A percentile compares a stretch with the other conserved stretches of the same genome.
phyloP scores from a whole-genome alignment of 1,140 invertebrate genomes.

The Heterodera carotae region DNA sequence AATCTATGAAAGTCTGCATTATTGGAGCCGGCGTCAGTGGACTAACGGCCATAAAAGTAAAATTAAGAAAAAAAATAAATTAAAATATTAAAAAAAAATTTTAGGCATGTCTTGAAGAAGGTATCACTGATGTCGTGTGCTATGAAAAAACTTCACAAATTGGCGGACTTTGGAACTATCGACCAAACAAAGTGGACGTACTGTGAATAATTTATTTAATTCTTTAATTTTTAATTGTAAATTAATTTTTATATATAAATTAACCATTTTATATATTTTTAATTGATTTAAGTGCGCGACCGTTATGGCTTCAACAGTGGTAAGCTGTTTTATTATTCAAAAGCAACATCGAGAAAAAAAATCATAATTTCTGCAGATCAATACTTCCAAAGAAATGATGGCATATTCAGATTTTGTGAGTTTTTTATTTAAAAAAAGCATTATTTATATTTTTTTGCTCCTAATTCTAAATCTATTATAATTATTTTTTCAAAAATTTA shows the following conservation, averaged over 20 bases:
- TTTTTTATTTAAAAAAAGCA: background rate
- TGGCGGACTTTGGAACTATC: constrained; percentile 70
- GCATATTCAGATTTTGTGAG: constrained; percentile 68
- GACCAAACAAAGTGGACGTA: constrained; percentile 55
- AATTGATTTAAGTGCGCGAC: constrained; percentile 50
- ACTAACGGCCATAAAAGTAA: constrained; percentile 67
- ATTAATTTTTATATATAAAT: background rate
- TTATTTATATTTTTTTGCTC: constrained; percentile 65
- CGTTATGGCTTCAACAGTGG: constrained; percentile 67
- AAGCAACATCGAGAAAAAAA: background rate
- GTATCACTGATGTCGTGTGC: constrained; percentile 66
- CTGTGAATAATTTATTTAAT: no score
- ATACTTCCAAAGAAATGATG: constrained; percentile 70
- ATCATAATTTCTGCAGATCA: constrained; percentile 50
- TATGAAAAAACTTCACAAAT: constrained; percentile 68
- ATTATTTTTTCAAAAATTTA: background rate
- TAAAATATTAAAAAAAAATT: background rate
- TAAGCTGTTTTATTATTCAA: background rate
- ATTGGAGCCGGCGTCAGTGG: constrained; percentile 69
- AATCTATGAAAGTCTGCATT: constrained; percentile 62
- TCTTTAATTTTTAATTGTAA: no score
- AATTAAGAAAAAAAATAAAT: background rate
- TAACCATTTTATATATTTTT: background rate
- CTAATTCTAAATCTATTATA: no score
- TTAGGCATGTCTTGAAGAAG: constrained; percentile 67